Evolutionary conservation across 2,888 invertebrate species (phyloP), one percentile per base, ranked within the genome.

Genomic region (Helleia helle): DNA sequence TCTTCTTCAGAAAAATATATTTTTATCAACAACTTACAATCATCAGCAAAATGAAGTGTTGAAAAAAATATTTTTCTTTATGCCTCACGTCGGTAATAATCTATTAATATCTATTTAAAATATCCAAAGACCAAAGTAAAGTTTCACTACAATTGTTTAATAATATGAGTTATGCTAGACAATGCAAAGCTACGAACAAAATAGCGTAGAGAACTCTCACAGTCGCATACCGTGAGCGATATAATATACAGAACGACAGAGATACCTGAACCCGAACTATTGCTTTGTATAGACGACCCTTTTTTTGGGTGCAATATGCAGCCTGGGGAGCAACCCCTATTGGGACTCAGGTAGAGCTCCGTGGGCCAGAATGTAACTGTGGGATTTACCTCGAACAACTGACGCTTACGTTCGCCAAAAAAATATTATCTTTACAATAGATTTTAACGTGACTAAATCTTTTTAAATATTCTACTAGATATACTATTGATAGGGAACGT

Each of bases 231-330:
- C 25, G 26, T 11, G 26, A 4, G 30, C 41, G 36, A 27, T n/a
- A n/a, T n/a, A n/a, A n/a, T n/a, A 14, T 25, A 38, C 27, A 31
- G 40, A 38, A 38, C 37, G 40, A 37, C 30, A 44, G 44, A 40
- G 46, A 48, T 50, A 50, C 46, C 68, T 67, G 69, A 50, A 47
- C 51, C 49, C 42, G 43, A 51, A 46, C 54, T 25, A 40, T 55
- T 50, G 59, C 55, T 51, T 74, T 80, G 64, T 54, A 43, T 42
- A 42, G 41, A 55, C 53, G 77, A 76, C 81, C 83, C 80, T 79
- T 83, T 83, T 81, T 83, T 81, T 73, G 59, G 61, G 58, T 55
- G 73, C 75, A 73, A 73, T 71, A 60, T 65, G 68, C 62, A 9
- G 25, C 62, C 63, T 65, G 67, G 65, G 59, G 65, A 59, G 63